Evolutionary conservation across 2,113 vertebrate species (phyloP), one percentile per base, ranked within the genome.

Genomic region (Pholis gunnellus): DNA sequence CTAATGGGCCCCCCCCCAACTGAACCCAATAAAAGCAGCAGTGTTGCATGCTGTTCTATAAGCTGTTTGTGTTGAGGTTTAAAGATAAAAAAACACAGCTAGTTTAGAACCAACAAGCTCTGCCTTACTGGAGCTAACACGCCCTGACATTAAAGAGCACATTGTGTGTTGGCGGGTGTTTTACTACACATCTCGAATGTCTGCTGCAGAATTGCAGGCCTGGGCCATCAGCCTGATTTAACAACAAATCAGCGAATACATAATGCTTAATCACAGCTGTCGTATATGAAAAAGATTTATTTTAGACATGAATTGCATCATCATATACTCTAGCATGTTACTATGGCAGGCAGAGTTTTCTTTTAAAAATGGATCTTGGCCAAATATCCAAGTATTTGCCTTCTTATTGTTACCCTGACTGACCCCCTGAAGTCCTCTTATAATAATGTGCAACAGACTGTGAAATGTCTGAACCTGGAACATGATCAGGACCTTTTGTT

Each of bases 401-500:
- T 18, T 78, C 14, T 77, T 82, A 75, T 86, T 72, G 65, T 82
- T 74, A 85, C 86, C 74, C 76, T 75, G 75, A 85, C 61, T 40
- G 82, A 84, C 87, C 80, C 82, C 87, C 82, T 72, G 46, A 84
- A 81, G 81, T 71, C 67, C 31, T 50, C 88, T 18, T 90, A 79
- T 80, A 84, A 36, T 82, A 87, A 89, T 91, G 90, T 92, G 88
- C 85, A 92, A 87, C 84, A 85, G 92, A 92, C 92, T 84, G 90
- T 90, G 87, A 91, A 90, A 90, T 79, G 74, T 88, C 66, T 82
- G 78, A 88, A 88, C 82, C 80, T 91, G 85, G 82, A 81, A 85
- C 88, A 88, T 88, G 87, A 91, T 88, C 85, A 85, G 77, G 83
- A 83, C 31, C 77, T 80, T 87, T 88, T 88, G 86, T 90, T 78